These are phyloP conservation scores for Drosophila ezoana DNA, from an alignment of 2,888 invertebrate genomes.

Conservation along the genomic window DNA sequence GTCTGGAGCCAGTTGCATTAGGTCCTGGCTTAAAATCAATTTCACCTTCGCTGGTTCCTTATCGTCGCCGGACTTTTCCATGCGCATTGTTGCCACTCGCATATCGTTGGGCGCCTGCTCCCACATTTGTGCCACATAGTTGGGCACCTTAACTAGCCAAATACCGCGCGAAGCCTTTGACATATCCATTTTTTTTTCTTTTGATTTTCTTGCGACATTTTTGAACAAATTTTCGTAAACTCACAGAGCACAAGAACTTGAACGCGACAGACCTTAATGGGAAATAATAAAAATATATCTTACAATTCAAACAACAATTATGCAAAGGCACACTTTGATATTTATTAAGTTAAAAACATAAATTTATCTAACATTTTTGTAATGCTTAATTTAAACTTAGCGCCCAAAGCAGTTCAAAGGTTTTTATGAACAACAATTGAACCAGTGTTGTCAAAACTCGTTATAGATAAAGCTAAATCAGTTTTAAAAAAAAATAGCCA, in stretches of 20 bases:
- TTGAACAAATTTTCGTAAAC: not conserved
- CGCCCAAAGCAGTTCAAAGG: not conserved
- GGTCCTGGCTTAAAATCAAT: constrained; percentile 10
- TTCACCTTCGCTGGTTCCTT: constrained; percentile 16
- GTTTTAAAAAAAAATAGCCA: too few relatives aligned
- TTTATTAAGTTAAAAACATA: not conserved
- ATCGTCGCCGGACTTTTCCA: not conserved
- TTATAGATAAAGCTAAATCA: too few relatives aligned
- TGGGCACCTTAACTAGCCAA: constrained; percentile 43
- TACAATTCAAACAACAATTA: not conserved
- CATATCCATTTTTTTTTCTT: constrained; percentile 24
- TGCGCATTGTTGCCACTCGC: constrained; percentile 34
- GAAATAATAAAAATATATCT: not conserved
- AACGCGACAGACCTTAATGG: not conserved
- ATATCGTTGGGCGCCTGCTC: constrained; percentile 22
- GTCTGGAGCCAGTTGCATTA: constrained; percentile 9
- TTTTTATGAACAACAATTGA: not conserved
- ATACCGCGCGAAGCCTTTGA: not conserved
- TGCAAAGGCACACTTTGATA: constrained; percentile 6
- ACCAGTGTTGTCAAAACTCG: not conserved
- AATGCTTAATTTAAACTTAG: not conserved
- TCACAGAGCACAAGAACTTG: not conserved
- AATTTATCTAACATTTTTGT: not conserved
- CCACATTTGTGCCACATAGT: constrained; percentile 34
- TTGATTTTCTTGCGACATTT: constrained; percentile 12